These are phyloP conservation scores for Pseudopodoces humilis DNA, from an alignment of 2,113 vertebrate genomes.

Conservation along the genomic window DNA sequence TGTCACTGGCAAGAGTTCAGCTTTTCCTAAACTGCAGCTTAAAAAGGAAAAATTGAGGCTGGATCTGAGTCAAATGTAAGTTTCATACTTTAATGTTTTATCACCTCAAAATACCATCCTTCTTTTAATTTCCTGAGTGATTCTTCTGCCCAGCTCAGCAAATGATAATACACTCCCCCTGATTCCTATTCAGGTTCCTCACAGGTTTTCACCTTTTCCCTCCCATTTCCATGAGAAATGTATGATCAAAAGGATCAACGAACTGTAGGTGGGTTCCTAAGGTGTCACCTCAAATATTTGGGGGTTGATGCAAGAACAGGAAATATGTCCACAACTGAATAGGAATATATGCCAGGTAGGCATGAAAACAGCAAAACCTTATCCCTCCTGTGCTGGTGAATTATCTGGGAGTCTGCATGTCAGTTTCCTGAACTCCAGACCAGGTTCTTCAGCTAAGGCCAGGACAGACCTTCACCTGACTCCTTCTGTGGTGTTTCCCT, in stretches of 20 bases:
- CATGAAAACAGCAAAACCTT: not conserved
- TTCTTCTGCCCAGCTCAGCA: not conserved
- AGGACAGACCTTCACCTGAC: not conserved
- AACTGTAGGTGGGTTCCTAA: not conserved
- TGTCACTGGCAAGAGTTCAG: not conserved
- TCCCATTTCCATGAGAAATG: not conserved
- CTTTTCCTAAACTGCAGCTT: not conserved
- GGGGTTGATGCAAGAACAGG: not conserved
- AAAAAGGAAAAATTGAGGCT: slow-evolving; percentile 15
- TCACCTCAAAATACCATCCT: slow-evolving; percentile 24
- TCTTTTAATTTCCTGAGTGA: slow-evolving; percentile 36
- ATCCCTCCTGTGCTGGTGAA: not conserved
- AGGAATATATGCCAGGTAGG: not conserved
- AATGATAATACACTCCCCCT: not conserved
- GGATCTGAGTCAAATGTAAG: slow-evolving; percentile 5
- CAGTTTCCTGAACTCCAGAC: not conserved
- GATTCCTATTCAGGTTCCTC: not conserved
- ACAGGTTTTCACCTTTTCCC: not conserved
- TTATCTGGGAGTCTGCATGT: not conserved
- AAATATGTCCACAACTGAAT: not conserved
- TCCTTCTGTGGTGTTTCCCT: not conserved
- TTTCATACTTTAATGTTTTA: slow-evolving; percentile 37
- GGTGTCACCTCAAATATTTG: not conserved
- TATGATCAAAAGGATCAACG: not conserved
- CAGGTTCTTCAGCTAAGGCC: not conserved